Evolutionary conservation across 1,140 invertebrate genomes (phyloP), one percentile per base, ranked within the genome.

Genomic region (Drosophila novamexicana): DNA sequence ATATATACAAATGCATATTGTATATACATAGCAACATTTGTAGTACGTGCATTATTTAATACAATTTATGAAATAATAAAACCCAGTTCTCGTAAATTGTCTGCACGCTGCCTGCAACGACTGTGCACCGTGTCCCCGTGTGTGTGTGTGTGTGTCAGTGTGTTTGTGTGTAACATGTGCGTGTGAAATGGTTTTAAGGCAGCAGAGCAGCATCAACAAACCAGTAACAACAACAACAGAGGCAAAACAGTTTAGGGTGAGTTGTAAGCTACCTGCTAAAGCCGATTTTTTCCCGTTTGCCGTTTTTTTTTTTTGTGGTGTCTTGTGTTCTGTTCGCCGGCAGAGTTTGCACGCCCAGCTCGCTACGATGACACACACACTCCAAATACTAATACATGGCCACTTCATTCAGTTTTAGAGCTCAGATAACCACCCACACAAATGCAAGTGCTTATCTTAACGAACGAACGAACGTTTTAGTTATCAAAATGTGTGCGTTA

Each of bases 11-110:
- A 47, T 67, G 50, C 47, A 59, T 64, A 70, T 42, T 12, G 18
- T 16, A 45, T 18, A 32, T 67, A 58, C 37, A 16, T 44, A 39
- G 14, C 37, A 32, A 53, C 40, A 42, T 45, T 47, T 42, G 12
- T 47, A 18, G 57, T 47, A 16, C 47, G 37, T 68, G 50, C 56
- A 67, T 62, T 59, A 72, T 61, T 66, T 76, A 76, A 76, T 65
- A 72, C 40, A 73, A 73, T 73, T 77, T 73, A 77, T 63, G 52
- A 77, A 77, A 66, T 61, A 67, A 76, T 72, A 76, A 65, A 65
- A 65, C 29, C 59, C 58, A 47, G 67, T 71, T 49, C 40, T 52
- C 16, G 44, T 71, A 54, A 68, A 74, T 74, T 68, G 53, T 22
- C 16, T 16, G 44, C 36, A 50, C 37, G 61, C 32, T 64, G 56